Base-by-base conservation (phyloP, 2,888 invertebrate genomes). In the Anarsia innoxiella region DNA sequence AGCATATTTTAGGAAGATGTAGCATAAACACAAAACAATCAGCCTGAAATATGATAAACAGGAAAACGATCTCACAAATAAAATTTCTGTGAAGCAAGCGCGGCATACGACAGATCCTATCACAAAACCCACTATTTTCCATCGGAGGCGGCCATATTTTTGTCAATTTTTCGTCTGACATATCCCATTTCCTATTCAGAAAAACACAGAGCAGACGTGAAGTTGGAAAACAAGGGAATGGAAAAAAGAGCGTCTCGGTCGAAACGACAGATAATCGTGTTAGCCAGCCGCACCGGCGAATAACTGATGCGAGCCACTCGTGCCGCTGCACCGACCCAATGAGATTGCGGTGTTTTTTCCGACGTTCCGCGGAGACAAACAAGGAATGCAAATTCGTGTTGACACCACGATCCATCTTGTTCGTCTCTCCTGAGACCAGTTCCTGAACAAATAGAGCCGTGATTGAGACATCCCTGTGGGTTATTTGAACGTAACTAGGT, bases 371-470 rank as follows among this genome's bases (percentile, higher is more conserved):
- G 63, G 79, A 79, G 79, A 84, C 78, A 83, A 83, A 84, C 83
- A 84, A 79, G 73, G 76, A 78, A 84, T 84, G 84, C 84, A 84
- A 83, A 84, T 84, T 82, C 74, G 74, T 83, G 84, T 84, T 83
- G 84, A 83, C 83, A 78, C 79, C 71, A 65, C 84, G 74, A 84
- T 84, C 83, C 79, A 72, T 83, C 83, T 84, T 79, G 80, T 82
- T 79, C 78, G 77, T 48, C 75, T 78, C 83, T 76, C 80, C 56
- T 52, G 78, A 80, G 82, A 78, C 80, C 70, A 56, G 66, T 64
- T 66, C 62, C 68, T 61, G 71, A 72, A 75, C 73, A 78, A 79
- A 82, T 78, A 77, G 72, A 66, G 60, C 67, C 60, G 73, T 77
- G 79, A 82, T 82, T 74, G 79, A 76, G 76, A 69, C 60, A 59